Base-by-base conservation (phyloP, 2,113 vertebrate genomes). In the Dromiciops gliroides region DNA sequence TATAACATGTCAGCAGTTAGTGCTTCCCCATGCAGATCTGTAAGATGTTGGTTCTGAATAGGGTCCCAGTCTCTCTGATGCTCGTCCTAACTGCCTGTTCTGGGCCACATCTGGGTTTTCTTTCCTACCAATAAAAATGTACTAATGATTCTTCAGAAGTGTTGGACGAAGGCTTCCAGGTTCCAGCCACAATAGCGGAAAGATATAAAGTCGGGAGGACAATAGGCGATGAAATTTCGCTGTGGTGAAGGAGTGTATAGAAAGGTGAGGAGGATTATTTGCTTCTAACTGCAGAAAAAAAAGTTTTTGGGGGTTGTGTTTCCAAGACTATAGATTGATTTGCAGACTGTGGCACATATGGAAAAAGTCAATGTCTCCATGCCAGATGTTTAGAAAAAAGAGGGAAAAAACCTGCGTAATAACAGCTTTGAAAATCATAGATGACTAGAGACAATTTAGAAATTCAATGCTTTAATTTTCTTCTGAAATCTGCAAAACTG, bases 191-290 rank as follows among this genome's bases (percentile, higher is more conserved):
- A 48, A 99, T 99, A 97, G 98, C 99, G 50, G 99, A 99, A 94
- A 98, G 99, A 95, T 99, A 99, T 98, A 99, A 99, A 98, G 99
- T 99, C 95, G 99, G 99, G 91, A 98, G 99, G 93, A 99, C 99
- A 97, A 99, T 99, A 98, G 99, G 99, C 83, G 99, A 99, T 0
- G 99, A 90, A 99, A 99, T 98, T 99, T 99, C 97, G 99, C 99
- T 47, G 99, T 99, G 97, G 99, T 99, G 93, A 99, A 99, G 94
- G 99, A 99, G 97, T 99, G 99, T 98, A 99, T 99, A 97, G 99
- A 99, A 98, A 99, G 99, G 99, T 99, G 98, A 98, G 99, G 91
- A 94, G 91, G 89, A 96, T 95, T 93, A 91, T 95, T 95, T 51
- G 23, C 50, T 91, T 96, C 44, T 94, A 95, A 92, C 90, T 97